Conservation (phyloP, 2,797 vertebrate species). For the Gouania willdenowi region DNA sequence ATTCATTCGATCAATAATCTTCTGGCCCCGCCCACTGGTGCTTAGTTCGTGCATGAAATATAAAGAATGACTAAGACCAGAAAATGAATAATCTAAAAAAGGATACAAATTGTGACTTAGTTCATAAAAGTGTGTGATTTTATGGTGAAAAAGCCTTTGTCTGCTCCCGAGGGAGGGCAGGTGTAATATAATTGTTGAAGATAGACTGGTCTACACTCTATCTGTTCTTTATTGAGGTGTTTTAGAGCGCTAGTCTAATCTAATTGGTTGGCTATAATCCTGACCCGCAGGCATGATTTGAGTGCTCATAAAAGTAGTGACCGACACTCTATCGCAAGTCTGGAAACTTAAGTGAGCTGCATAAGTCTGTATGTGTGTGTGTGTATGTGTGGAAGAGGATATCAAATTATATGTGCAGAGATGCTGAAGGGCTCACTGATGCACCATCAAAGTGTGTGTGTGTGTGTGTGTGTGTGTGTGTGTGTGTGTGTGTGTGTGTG, state of each 20-base stretch:
- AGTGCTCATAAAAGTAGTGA: constrained; percentile 70
- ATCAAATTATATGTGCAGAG: constrained; percentile 41
- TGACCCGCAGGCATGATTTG: constrained; percentile 75
- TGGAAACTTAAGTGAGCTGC: constrained; percentile 31
- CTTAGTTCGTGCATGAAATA: no score
- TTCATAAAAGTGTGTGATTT: no score
- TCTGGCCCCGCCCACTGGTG: no score
- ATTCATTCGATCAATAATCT: no score
- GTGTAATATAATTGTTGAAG: constrained; percentile 44
- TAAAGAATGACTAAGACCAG: no score
- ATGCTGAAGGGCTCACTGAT: constrained; percentile 18
- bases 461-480: no score
- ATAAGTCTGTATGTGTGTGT: constrained; percentile 1
- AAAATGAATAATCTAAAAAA: no score
- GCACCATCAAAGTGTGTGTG: not conserved
- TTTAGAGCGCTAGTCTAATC: constrained; percentile 68
- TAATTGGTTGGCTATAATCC: constrained; percentile 75
- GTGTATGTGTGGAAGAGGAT: constrained; percentile 13
- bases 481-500: no score
- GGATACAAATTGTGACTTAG: no score
- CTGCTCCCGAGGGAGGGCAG: constrained; percentile 25
- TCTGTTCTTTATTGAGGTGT: constrained; percentile 52
- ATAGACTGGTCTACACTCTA: constrained; percentile 48
- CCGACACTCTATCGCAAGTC: constrained; percentile 62
- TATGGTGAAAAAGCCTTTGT: no score